Percentiles rank a stretch among this genome's conserved stretches.
These are phyloP conservation scores for Silurus meridionalis DNA, from an alignment of 2,113 vertebrate genomes.

Conservation along the genomic window DNA sequence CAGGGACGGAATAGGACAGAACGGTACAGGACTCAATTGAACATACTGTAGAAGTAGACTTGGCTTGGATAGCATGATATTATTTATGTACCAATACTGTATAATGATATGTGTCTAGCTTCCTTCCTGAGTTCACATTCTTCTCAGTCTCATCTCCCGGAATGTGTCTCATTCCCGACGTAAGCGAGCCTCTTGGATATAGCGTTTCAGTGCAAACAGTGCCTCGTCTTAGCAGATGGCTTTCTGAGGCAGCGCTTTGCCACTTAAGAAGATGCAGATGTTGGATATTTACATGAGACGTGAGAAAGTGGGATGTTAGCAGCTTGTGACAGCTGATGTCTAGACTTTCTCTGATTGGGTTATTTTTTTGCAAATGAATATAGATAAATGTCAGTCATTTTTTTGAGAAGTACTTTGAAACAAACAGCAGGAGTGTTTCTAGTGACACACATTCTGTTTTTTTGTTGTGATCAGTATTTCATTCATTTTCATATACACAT, in stretches of 20 bases:
- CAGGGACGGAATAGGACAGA: too few relatives aligned
- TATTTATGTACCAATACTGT: not conserved
- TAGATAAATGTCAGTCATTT: not conserved
- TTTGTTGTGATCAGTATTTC: not conserved
- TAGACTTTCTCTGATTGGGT: not conserved
- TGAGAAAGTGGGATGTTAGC: not conserved
- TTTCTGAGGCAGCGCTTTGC: not conserved
- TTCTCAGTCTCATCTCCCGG: constrained; percentile 56
- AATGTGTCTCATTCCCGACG: constrained; percentile 45
- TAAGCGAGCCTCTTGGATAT: not conserved
- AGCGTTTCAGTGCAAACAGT: constrained; percentile 25
- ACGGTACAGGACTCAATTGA: too few relatives aligned
- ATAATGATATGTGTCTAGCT: not conserved
- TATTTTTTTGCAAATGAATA: not conserved
- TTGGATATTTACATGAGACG: constrained; percentile 15
- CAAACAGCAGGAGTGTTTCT: not conserved
- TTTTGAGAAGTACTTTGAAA: not conserved
- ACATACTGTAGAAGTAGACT: not conserved
- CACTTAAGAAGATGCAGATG: constrained; percentile 24
- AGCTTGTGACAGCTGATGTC: not conserved
- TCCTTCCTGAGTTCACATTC: not conserved
- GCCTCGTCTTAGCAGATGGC: constrained; percentile 13
- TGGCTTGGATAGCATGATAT: not conserved
- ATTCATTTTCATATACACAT: not conserved
- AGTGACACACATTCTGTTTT: not conserved